Evolutionary conservation across 2,113 vertebrate genomes (phyloP).

Genomic region (Balaenoptera acutorostrata): DNA sequence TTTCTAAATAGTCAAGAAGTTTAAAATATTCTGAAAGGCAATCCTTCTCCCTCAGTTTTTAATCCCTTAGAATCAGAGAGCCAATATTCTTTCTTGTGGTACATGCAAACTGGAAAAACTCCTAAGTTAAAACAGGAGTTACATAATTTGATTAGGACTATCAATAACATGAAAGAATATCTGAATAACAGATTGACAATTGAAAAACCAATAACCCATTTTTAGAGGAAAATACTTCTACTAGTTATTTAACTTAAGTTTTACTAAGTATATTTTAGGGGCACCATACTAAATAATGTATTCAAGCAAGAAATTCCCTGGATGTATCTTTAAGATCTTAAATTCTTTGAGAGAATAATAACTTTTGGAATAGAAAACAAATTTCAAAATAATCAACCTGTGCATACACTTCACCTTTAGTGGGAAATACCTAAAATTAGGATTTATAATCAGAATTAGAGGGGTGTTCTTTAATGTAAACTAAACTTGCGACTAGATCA

Average conservation of each 20-base stretch:
- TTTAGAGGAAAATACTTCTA: slow-evolving; percentile 22
- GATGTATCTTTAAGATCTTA: neutral
- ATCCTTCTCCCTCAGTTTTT: neutral
- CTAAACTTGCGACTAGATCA: neutral
- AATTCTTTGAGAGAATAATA: slow-evolving; percentile 21
- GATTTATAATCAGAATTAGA: neutral
- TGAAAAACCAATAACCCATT: neutral
- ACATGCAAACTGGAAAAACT: neutral
- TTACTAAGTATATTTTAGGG: neutral
- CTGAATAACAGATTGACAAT: neutral
- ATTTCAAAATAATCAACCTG: slow-evolving; percentile 26
- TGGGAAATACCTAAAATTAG: neutral
- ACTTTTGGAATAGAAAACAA: neutral
- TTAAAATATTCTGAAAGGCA: slow-evolving; percentile 13
- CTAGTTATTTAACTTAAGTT: slow-evolving; percentile 19
- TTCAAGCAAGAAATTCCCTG: slow-evolving; percentile 42
- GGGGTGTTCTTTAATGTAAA: neutral
- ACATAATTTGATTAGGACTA: neutral
- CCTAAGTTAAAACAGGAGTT: neutral
- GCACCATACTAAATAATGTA: slow-evolving; percentile 9
- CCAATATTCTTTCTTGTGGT: neutral
- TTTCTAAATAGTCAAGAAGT: neutral
- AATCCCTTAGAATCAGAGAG: neutral
- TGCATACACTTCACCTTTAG: neutral
- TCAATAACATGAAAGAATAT: neutral